A percentile compares a stretch with the other conserved stretches of the same genome.
phyloP scores from a whole-genome alignment of 2,797 vertebrate genomes.

The Platalea minor region DNA sequence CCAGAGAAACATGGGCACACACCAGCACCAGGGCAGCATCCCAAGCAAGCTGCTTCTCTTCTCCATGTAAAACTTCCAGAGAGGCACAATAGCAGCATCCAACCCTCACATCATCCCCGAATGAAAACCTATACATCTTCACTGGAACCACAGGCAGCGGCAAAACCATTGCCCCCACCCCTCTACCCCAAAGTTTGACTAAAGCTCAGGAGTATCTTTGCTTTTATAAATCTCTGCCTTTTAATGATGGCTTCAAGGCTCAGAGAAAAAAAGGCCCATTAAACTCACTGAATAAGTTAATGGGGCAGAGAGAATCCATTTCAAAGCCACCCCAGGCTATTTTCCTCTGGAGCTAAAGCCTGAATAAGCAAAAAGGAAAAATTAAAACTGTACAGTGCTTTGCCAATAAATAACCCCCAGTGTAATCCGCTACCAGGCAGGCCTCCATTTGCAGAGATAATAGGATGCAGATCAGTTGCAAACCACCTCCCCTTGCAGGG shows the following conservation, averaged over 20 bases:
- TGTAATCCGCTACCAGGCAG: constrained; percentile 56
- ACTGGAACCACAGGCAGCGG: not conserved
- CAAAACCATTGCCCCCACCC: not conserved
- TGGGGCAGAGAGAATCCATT: constrained; percentile 84
- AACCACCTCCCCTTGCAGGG: constrained; percentile 25
- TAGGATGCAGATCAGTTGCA: constrained; percentile 33
- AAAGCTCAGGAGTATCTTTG: constrained; percentile 75
- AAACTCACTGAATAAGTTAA: constrained; percentile 84
- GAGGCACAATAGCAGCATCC: not conserved
- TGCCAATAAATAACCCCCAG: constrained; percentile 74
- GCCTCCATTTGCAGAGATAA: constrained; percentile 52
- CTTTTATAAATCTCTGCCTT: constrained; percentile 82
- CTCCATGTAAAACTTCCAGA: not conserved
- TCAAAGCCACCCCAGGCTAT: constrained; percentile 78
- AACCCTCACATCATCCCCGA: not conserved
- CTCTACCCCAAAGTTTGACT: constrained; percentile 71
- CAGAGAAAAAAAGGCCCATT: constrained; percentile 76
- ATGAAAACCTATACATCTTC: too few relatives aligned
- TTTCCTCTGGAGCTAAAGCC: constrained; percentile 78
- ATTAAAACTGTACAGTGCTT: constrained; percentile 71
- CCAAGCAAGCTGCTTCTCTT: not conserved
- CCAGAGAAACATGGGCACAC: not conserved
- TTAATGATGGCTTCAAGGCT: constrained; percentile 80
- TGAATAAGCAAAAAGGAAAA: constrained; percentile 82
- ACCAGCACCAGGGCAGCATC: not conserved